phyloP scores from a whole-genome alignment of 2,797 vertebrate species.

The Schizopygopsis malacanthus region DNA sequence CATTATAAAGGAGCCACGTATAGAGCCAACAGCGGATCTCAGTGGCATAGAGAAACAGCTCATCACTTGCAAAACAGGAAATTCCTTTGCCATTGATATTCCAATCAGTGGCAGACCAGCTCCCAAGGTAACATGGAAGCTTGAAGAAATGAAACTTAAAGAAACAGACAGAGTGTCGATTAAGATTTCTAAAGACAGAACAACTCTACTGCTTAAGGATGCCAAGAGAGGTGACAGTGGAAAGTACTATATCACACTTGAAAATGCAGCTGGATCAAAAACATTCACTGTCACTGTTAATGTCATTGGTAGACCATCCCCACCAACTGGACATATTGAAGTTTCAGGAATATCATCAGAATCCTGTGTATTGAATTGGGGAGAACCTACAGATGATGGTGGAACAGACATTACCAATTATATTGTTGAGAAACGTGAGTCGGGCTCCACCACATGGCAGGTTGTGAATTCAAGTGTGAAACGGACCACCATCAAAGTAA shows the following conservation, averaged over 20 bases:
- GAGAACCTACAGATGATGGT: slow-evolving; percentile 91
- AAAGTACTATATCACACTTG: slow-evolving; percentile 94
- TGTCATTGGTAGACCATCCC: slow-evolving; percentile 91
- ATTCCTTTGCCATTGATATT: slow-evolving; percentile 91
- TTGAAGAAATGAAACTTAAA: slow-evolving; percentile 98
- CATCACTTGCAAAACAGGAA: slow-evolving; percentile 92
- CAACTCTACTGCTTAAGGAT: slow-evolving; percentile 90
- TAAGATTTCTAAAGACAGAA: slow-evolving; percentile 89
- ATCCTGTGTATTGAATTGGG: slow-evolving; percentile 91
- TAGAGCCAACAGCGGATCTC: slow-evolving; percentile 97
- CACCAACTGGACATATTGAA: slow-evolving; percentile 88
- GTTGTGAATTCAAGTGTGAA: slow-evolving; percentile 97
- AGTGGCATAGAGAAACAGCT: slow-evolving; percentile 96
- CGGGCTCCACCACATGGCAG: slow-evolving; percentile 94
- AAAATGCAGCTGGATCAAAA: slow-evolving; percentile 91
- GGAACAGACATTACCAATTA: slow-evolving; percentile 95
- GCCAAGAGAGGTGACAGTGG: slow-evolving; percentile 98
- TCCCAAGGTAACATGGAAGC: slow-evolving; percentile 96
- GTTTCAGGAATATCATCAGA: slow-evolving; percentile 93
- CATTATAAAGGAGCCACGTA: slow-evolving; percentile 95
- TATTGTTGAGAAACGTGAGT: slow-evolving; percentile 98
- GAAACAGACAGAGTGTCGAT: slow-evolving; percentile 94
- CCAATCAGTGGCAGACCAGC: slow-evolving; percentile 94
- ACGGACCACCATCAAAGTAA: slow-evolving; percentile 96
- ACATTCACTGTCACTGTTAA: slow-evolving; percentile 94